Evolutionary conservation across 2,113 vertebrate genomes (phyloP).

Genomic region (Mixornis gularis): DNA sequence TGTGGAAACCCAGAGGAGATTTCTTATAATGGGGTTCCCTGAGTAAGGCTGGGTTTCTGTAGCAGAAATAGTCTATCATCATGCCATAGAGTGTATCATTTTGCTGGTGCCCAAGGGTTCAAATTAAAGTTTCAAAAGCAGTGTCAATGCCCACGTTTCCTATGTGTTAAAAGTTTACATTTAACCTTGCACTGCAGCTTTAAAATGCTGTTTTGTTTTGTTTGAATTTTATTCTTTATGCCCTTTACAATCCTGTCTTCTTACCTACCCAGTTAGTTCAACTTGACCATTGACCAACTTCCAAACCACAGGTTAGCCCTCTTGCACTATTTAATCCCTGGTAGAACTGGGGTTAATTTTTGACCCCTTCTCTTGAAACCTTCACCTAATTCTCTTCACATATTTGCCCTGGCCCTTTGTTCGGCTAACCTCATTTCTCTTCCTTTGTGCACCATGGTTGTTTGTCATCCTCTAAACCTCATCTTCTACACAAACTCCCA

Average conservation of each 20-base stretch:
- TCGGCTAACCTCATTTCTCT: background rate
- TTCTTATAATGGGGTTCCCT: background rate
- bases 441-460: background rate
- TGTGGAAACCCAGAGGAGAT: constrained; percentile 23
- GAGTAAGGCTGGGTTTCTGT: background rate
- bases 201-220: background rate
- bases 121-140: background rate
- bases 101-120: background rate
- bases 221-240: background rate
- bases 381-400: background rate
- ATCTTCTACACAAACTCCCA: background rate
- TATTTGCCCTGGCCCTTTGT: background rate
- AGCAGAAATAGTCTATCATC: background rate
- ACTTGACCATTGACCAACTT: background rate
- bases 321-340: background rate
- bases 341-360: background rate
- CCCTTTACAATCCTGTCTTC: background rate
- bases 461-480: background rate
- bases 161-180: background rate
- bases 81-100: background rate
- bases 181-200: background rate
- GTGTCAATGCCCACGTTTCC: background rate
- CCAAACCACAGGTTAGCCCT: background rate
- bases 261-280: background rate
- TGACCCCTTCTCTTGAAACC: background rate